These are phyloP conservation scores for Danaus plexippus DNA, from an alignment of 1,140 invertebrate species.

Conservation along the genomic window DNA sequence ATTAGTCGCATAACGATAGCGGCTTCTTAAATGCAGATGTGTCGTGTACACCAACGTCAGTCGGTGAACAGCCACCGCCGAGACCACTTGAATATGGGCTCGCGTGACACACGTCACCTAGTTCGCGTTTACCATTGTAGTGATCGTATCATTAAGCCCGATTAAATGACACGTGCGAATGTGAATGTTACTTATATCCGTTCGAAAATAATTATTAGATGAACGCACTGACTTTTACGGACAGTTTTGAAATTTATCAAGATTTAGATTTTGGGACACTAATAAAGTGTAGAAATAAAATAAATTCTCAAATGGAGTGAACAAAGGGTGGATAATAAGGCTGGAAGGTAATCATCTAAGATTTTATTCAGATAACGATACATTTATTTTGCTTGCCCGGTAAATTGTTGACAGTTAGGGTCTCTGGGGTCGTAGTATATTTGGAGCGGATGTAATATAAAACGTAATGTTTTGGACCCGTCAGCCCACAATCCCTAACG, in stretches of 20 bases:
- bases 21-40: constrained; percentile 71
- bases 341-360: constrained; percentile 42
- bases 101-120: constrained; percentile 22
- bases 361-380: constrained; percentile 10
- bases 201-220: constrained; percentile 23
- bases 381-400: constrained; percentile 11
- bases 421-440: constrained; percentile 10
- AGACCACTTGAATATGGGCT: constrained; percentile 42
- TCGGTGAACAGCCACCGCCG: constrained; percentile 51
- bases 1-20: constrained; percentile 72
- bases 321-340: constrained; percentile 56
- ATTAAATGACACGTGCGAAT: constrained; percentile 33
- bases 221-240: constrained; percentile 23
- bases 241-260: constrained; percentile 26
- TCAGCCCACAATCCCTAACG: constrained; percentile 6
- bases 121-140: constrained; percentile 47
- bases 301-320: constrained; percentile 50
- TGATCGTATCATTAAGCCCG: constrained; percentile 39
- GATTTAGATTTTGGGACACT: constrained; percentile 35
- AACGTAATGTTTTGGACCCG: constrained; percentile 13
- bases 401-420: constrained; percentile 16
- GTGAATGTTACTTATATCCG: constrained; percentile 24
- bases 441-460: constrained; percentile 13
- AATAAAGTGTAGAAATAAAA: constrained; percentile 47
- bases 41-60: constrained; percentile 65